These are phyloP conservation scores for Podotricha telesiphe DNA, from an alignment of 2,888 invertebrate genomes.

Conservation along the genomic window DNA sequence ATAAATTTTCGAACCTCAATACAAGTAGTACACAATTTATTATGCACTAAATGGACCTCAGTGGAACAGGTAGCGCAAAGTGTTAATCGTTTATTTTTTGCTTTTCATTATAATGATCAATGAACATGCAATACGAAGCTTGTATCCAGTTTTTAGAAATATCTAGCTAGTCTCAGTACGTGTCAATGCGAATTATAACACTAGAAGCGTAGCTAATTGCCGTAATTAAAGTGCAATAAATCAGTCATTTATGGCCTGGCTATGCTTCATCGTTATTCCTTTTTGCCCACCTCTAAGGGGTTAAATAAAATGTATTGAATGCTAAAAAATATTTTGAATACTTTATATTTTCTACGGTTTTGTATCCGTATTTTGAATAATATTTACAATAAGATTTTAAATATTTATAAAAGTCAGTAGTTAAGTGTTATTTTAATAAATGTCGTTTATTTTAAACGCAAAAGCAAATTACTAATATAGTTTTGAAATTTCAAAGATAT, in stretches of 20 bases:
- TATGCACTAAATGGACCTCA: slow-evolving; percentile 37
- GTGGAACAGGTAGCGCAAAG: slow-evolving; percentile 44
- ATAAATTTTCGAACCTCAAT: slow-evolving; percentile 5
- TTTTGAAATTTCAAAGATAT: slow-evolving; percentile 10
- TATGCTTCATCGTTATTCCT: slow-evolving; percentile 43
- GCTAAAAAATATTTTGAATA: slow-evolving; percentile 5
- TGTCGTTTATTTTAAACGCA: neutral
- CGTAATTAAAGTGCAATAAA: slow-evolving; percentile 69
- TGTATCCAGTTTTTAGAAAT: slow-evolving; percentile 47
- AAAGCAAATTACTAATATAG: neutral
- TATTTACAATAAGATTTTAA: neutral
- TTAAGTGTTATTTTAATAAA: neutral
- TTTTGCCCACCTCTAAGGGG: slow-evolving; percentile 36
- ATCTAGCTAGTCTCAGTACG: slow-evolving; percentile 47
- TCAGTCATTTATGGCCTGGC: slow-evolving; percentile 60
- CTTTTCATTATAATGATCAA: slow-evolving; percentile 47
- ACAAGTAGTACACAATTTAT: slow-evolving; percentile 14
- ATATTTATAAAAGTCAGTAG: neutral
- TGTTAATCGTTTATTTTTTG: slow-evolving; percentile 49
- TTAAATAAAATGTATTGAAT: slow-evolving; percentile 9
- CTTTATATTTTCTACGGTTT: neutral
- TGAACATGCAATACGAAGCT: slow-evolving; percentile 49
- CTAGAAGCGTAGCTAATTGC: slow-evolving; percentile 72
- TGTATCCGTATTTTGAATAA: slow-evolving; percentile 2
- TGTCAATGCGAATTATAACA: slow-evolving; percentile 54